These are phyloP conservation scores for Pachycephala philippinensis DNA, from an alignment of 2,113 vertebrate genomes.

Conservation along the genomic window DNA sequence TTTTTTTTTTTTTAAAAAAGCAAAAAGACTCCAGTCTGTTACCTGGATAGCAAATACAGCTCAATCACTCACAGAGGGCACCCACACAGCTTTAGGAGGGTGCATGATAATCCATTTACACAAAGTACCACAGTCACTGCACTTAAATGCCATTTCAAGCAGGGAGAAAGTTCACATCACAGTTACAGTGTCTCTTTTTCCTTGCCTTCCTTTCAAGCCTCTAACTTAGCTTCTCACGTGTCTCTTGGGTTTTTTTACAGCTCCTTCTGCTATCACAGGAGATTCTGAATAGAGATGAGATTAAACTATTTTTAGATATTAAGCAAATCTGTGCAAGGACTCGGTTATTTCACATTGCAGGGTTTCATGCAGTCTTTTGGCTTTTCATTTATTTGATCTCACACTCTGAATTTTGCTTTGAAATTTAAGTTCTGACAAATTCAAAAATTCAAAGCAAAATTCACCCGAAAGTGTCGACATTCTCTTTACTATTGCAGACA, in stretches of 20 bases:
- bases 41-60: not conserved
- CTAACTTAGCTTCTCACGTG: not conserved
- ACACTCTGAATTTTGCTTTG: not conserved
- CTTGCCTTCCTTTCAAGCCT: not conserved
- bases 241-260: not conserved
- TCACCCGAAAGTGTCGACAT: not conserved
- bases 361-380: not conserved
- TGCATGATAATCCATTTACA: not conserved
- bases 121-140: not conserved
- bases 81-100: not conserved
- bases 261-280: not conserved
- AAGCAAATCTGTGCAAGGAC: not conserved
- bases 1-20: not conserved
- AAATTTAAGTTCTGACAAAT: not conserved
- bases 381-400: constrained; percentile 9
- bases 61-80: not conserved
- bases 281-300: constrained; percentile 9
- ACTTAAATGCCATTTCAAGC: not conserved
- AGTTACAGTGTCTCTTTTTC: not conserved
- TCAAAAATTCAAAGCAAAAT: constrained; percentile 22
- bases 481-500: not conserved
- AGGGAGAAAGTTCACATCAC: not conserved
- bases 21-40: not conserved
- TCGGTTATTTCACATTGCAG: not conserved
- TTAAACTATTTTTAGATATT: constrained; percentile 23